A percentile compares a stretch with the other conserved stretches of the same genome.
Evolutionary conservation across 2,113 vertebrate species (phyloP).

Genomic region (Tenrec ecaudatus): DNA sequence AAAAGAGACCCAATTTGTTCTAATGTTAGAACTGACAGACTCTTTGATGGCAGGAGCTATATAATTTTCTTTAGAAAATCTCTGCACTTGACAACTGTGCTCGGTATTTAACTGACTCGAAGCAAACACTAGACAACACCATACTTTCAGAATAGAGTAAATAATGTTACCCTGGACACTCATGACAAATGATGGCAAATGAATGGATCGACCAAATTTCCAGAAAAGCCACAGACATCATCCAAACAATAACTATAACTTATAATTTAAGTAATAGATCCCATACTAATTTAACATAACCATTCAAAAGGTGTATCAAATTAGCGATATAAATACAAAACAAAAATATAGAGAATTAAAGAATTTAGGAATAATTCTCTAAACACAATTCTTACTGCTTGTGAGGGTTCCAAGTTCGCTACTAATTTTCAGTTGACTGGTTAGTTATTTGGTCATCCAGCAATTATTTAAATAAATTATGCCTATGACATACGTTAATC

Average conservation of each 20-base stretch:
- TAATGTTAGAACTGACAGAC: slow-evolving; percentile 61
- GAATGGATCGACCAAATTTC: not conserved
- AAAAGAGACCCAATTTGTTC: slow-evolving; percentile 53
- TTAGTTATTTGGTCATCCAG: not conserved
- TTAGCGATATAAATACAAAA: not conserved
- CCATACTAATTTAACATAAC: slow-evolving; percentile 27
- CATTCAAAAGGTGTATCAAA: not conserved
- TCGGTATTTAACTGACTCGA: slow-evolving; percentile 54
- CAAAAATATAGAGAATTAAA: not conserved
- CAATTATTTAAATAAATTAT: not conserved
- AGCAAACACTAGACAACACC: not conserved
- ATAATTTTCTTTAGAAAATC: slow-evolving; percentile 55
- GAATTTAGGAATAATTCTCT: not conserved
- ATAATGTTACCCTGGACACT: slow-evolving; percentile 32
- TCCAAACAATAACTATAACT: slow-evolving; percentile 20
- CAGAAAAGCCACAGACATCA: slow-evolving; percentile 13
- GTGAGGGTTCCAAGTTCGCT: not conserved
- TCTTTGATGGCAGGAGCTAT: slow-evolving; percentile 53
- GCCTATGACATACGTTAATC: not conserved
- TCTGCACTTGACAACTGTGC: slow-evolving; percentile 4
- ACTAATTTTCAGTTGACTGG: not conserved
- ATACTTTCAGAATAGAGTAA: not conserved
- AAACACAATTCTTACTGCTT: not conserved
- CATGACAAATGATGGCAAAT: slow-evolving; percentile 42
- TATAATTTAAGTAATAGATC: not conserved